A percentile compares a stretch with the other conserved stretches of the same genome.
These are phyloP conservation scores for Timema podura DNA, from an alignment of 2,888 invertebrate genomes.

Conservation along the genomic window DNA sequence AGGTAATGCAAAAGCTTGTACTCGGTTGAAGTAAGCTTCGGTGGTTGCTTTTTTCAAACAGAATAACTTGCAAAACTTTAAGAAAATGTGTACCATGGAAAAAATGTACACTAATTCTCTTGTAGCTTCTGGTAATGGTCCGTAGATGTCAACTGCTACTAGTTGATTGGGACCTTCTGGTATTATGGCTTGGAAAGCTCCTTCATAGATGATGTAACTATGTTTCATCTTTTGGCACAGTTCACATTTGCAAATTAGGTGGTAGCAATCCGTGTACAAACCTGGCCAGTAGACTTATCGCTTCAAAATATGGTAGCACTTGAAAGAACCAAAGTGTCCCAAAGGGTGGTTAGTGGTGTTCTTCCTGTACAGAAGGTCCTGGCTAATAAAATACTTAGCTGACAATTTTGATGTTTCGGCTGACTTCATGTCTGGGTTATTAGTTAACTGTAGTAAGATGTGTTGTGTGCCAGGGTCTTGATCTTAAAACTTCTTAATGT, in stretches of 20 bases:
- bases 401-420: no score
- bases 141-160: conserved; percentile 2
- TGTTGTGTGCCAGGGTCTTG: no score
- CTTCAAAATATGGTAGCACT: background rate
- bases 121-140: background rate
- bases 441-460: no score
- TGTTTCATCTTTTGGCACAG: background rate
- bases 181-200: background rate
- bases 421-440: no score
- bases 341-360: no score
- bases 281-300: background rate
- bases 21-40: background rate
- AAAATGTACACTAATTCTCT: background rate
- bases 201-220: background rate
- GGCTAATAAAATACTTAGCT: no score
- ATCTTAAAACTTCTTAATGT: no score
- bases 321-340: no score
- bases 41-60: no score
- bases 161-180: background rate
- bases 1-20: no score
- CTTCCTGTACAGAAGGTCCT: no score
- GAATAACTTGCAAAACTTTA: no score
- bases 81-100: background rate
- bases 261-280: background rate
- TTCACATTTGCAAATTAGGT: background rate